Conservation (phyloP, 2,113 vertebrate genomes). For the Sebastes schlegelii region DNA sequence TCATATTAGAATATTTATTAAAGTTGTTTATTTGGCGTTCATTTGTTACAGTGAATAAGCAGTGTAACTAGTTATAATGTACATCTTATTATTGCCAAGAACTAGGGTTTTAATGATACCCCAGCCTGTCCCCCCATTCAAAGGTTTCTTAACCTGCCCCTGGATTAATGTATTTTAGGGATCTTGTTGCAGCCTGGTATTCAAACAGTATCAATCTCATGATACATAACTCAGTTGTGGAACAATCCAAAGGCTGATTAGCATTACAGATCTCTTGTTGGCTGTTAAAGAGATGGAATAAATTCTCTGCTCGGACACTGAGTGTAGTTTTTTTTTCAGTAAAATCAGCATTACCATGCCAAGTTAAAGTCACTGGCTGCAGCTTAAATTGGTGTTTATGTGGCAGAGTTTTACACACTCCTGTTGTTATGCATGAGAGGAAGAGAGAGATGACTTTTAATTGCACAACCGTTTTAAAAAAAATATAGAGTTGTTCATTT, state of each 20-base stretch:
- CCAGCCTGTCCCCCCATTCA: neutral
- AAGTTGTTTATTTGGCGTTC: neutral
- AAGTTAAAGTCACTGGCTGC: slow-evolving; percentile 2
- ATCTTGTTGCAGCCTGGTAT: neutral
- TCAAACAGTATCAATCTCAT: neutral
- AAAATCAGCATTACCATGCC: neutral
- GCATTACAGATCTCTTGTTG: slow-evolving; percentile 29
- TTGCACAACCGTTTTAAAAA: neutral
- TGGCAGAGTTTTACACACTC: neutral
- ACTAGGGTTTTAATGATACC: neutral
- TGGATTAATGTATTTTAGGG: neutral
- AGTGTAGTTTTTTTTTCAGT: slow-evolving; percentile 3
- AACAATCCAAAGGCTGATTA: slow-evolving; percentile 27
- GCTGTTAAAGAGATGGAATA: slow-evolving; percentile 19
- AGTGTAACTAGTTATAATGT: neutral
- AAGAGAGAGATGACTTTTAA: neutral
- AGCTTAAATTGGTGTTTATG: neutral
- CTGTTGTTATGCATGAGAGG: neutral
- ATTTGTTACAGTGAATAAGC: neutral
- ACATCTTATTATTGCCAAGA: neutral
- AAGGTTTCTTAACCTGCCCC: neutral
- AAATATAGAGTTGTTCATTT: too few relatives aligned
- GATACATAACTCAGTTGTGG: neutral
- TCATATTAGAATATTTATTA: neutral
- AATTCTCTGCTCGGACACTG: slow-evolving; percentile 14